Base-by-base conservation (phyloP, 2,888 invertebrate genomes). In the Cinara cedri region DNA sequence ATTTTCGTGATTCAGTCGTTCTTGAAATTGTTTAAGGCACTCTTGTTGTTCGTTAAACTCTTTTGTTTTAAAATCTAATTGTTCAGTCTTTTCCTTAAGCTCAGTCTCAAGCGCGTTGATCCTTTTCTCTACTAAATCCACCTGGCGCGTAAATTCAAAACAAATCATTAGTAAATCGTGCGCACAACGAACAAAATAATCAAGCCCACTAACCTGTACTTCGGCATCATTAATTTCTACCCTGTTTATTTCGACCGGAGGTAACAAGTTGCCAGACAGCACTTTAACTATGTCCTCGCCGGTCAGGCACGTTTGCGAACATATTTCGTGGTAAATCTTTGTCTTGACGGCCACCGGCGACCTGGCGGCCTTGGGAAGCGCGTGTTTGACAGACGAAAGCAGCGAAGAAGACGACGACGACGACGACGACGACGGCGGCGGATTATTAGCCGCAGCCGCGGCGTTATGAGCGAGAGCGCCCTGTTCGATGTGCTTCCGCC, bases 301-400 rank as follows among this genome's bases (percentile, higher is more conserved):
- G 0, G 92, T 89, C 72, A 95, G 86, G 34, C 91, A 92, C 0
- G 95, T 95, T 85, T 95, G 95, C 16, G 90, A 89, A 68, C 90
- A 88, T 51, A 89, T 92, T 86, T 95, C 95, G 83, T 94, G 93
- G 85, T 93, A 94, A 82, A 95, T 94, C 84, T 90, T 88, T 0
- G 92, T 91, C 84, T 89, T 89, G 68, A 84, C 72, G 0, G 83
- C 83, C 3, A 84, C 83, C 1, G 63, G 26, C 1, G 76, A 83
- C 85, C 70, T 57, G 4, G 71, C 81, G 16, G 60, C 19, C 51
- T 78, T 82, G 13, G 63, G 49, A 26, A 70, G 49, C 3, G 57
- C 13, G 46, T 81, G 68, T n/a, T 75, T 81, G 11, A 57, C 71
- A n/a, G 81, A 80, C 51, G 81, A 72, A 3, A 19, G 68, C 14